Base-by-base conservation (phyloP, 2,797 vertebrate genomes). In the Sciurus carolinensis region DNA sequence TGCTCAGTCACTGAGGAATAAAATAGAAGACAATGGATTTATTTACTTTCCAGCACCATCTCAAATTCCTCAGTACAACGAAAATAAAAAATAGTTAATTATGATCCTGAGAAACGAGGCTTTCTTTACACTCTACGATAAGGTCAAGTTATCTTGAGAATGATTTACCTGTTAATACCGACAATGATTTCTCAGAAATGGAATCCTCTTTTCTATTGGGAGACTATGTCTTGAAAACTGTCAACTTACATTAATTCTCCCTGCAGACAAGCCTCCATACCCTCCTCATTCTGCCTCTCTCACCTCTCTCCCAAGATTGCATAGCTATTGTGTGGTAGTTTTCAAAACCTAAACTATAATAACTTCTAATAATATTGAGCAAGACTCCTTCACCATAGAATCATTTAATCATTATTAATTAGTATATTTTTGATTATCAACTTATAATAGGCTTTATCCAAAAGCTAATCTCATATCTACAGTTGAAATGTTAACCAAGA, bases 401-500 rank as follows among this genome's bases (percentile, higher is more conserved):
- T 36, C 22, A 95, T 89, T 59, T 26, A 52, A 82, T 96, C 77
- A 97, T 96, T 98, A 97, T 97, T 98, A 98, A 98, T 96, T 97
- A 96, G 87, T 72, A 36, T 71, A 67, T 84, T 97, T 97, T 39
- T 71, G 80, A 90, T 94, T 97, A 97, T 92, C 96, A 95, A 67
- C 62, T 89, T 95, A 72, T 95, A 92, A 62, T 75, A 85, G 97
- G 90, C 36, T n/a, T 83, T 98, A 98, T 98, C 97, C 96, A 98
- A 72, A 93, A 83, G 94, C 91, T 97, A 96, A 98, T 95, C 96
- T 98, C 96, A 97, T 83, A 54, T 7, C 80, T 13, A 96, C 85
- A 96, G 97, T 80, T 98, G 94, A 98, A 98, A 98, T 96, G 94
- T 98, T 98, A 98, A 98, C 95, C 84, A 96, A 97, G 96, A 97